These are phyloP conservation scores for Zoroaster sp. DNA, from an alignment of 53 echinoderm and acorn worm species.

Conservation along the genomic window DNA sequence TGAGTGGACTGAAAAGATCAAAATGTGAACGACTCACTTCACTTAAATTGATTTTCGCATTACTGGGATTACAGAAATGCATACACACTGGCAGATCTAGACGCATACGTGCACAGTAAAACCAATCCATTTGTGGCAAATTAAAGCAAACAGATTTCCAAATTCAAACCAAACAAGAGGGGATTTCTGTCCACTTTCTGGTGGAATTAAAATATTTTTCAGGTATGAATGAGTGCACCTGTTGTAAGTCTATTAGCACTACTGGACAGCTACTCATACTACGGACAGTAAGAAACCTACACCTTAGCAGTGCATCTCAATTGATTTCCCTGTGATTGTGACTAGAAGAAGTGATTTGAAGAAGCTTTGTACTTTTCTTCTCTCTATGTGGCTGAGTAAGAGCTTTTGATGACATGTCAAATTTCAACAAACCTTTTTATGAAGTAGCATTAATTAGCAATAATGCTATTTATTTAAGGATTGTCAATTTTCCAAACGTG, in stretches of 20 bases:
- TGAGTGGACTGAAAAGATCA: not conserved
- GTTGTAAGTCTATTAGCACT: not conserved
- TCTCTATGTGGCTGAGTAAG: too few relatives aligned
- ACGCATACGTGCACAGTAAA: not conserved
- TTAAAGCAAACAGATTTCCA: slow-evolving; percentile 15
- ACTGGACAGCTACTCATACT: not conserved
- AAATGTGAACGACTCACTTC: not conserved
- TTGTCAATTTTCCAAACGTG: too few relatives aligned
- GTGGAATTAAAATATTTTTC: not conserved
- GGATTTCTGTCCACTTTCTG: slow-evolving; percentile 8
- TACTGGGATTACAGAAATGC: not conserved
- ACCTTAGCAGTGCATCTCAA: not conserved
- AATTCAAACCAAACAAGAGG: slow-evolving; percentile 13
- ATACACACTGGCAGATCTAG: not conserved
- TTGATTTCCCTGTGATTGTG: not conserved
- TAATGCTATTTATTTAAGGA: too few relatives aligned
- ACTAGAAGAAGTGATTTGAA: not conserved
- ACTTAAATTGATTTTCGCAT: not conserved
- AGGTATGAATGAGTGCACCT: slow-evolving; percentile 13
- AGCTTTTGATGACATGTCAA: too few relatives aligned
- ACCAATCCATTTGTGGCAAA: not conserved
- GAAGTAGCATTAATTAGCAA: too few relatives aligned
- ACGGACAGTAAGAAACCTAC: too few relatives aligned
- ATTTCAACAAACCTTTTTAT: too few relatives aligned
- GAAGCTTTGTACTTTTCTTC: too few relatives aligned